Base-by-base conservation (phyloP, 2,888 invertebrate genomes). In the Oxycera nigricornis region DNA sequence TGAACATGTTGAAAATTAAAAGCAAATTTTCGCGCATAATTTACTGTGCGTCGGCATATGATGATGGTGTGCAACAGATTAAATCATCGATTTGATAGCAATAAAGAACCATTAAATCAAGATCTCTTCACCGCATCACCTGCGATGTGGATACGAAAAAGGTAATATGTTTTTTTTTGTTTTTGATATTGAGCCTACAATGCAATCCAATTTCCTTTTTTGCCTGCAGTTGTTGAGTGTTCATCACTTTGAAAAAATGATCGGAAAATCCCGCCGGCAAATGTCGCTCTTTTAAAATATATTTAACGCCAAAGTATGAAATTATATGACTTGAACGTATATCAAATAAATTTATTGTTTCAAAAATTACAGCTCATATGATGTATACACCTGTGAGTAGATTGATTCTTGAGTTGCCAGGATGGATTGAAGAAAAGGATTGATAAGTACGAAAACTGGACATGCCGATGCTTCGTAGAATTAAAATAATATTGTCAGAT, bases 341-440 rank as follows among this genome's bases (percentile, higher is more conserved):
- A 85, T 83, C 83, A 84, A 84, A 84, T 85, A 84, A 85, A 84
- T 84, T 84, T 84, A 84, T 84, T n/a, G n/a, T n/a, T n/a, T n/a
- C n/a, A n/a, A n/a, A n/a, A n/a, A n/a, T n/a, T n/a, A n/a, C n/a
- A n/a, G n/a, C n/a, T n/a, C n/a, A n/a, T n/a, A n/a, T n/a, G n/a
- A n/a, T n/a, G n/a, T n/a, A n/a, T n/a, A n/a, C n/a, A n/a, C n/a
- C n/a, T n/a, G n/a, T n/a, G n/a, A n/a, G n/a, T n/a, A n/a, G n/a
- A n/a, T n/a, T n/a, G n/a, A n/a, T n/a, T n/a, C n/a, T n/a, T 1
- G 7, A 14, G 1, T 39, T 39, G 39, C 39, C 7, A 39, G 7
- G 1, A 39, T 39, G 39, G 39, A 39, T 39, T 39, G 9, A 39
- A 39, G 39, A 39, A 39, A n/a, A n/a, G n/a, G n/a, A n/a, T n/a